Evolutionary conservation across 2,113 vertebrate genomes (phyloP), one percentile per base, ranked within the genome.

Genomic region (Mesembrinibis cayennensis): DNA sequence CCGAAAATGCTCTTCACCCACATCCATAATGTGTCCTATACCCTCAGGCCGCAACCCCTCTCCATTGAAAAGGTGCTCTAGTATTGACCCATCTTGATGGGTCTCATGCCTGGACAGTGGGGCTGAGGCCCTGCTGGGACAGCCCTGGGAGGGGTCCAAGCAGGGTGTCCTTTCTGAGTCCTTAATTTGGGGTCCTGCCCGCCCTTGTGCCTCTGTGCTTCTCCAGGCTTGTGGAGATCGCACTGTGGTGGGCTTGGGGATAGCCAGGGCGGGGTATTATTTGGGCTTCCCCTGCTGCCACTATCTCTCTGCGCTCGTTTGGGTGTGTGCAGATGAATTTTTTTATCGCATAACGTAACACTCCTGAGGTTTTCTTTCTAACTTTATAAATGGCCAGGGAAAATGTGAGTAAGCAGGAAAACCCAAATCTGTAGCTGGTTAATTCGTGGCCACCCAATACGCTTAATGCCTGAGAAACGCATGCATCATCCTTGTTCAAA

Each of bases 381-480:
- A 40, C 32, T 90, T 89, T 61, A 27, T 32, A 85, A 95, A 53
- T 80, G 30, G 8, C 32, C 88, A 53, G 18, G 42, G 42, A 76
- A 84, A 56, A 79, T 23, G 15, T 92, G 80, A 93, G 38, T 80
- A 52, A 94, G 66, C n/a, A 78, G 89, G 42, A 85, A 96, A 82
- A 5, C 11, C 9, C 66, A 85, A 79, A 53, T 70, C 58, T 80
- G 42, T 82, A 77, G 22, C 25, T 95, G 53, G 42, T 47, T 87
- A 67, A 72, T 84, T 83, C 5, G 1, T 50, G 50, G 45, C 78
- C 70, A 77, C 45, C 6, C 40, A 55, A 30, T 34, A 25, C 22
- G 29, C 42, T 34, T 49, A 50, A n/a, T 0, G 3, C 72, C 73
- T 70, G 66, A 91, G 89, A 95, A 91, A 50, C 1, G 7, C 5